Evolutionary conservation across 2,888 invertebrate genomes (phyloP).

Genomic region (Spialia ferax): DNA sequence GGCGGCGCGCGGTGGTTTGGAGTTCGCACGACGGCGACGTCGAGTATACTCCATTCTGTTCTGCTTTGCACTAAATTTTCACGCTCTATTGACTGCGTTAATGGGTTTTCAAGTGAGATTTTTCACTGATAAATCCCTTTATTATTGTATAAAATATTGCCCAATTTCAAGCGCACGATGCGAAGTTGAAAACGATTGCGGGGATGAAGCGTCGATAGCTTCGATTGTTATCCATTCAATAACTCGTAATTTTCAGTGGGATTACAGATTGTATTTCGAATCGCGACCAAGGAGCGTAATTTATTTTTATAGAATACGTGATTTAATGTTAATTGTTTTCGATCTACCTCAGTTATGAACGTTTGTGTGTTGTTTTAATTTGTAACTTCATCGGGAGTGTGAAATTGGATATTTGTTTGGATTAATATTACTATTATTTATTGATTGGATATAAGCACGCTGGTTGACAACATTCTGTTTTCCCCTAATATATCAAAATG

Average conservation of each 20-base stretch:
- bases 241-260: slow-evolving; percentile 46
- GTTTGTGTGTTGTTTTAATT: slow-evolving; percentile 5
- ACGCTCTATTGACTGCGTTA: slow-evolving; percentile 36
- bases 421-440: too few species aligned
- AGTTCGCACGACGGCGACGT: slow-evolving; percentile 2
- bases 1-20: slow-evolving; percentile 21
- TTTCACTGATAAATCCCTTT: slow-evolving; percentile 38
- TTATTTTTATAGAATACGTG: slow-evolving; percentile 27
- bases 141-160: slow-evolving; percentile 37
- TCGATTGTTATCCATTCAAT: slow-evolving; percentile 47
- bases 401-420: background rate
- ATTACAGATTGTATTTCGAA: slow-evolving; percentile 50
- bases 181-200: slow-evolving; percentile 31
- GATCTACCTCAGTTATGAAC: slow-evolving; percentile 15
- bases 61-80: slow-evolving; percentile 37
- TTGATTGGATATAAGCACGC: too few species aligned
- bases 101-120: slow-evolving; percentile 40
- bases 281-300: slow-evolving; percentile 40
- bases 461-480: too few species aligned
- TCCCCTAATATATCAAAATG: too few species aligned
- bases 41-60: slow-evolving; percentile 15
- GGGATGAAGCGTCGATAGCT: slow-evolving; percentile 43
- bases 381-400: background rate
- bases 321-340: slow-evolving; percentile 21
- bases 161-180: slow-evolving; percentile 32